These are phyloP conservation scores for Hormiphora californensis DNA, from an alignment of 37 sponge, comb jelly and placozoan species.

Conservation along the genomic window DNA sequence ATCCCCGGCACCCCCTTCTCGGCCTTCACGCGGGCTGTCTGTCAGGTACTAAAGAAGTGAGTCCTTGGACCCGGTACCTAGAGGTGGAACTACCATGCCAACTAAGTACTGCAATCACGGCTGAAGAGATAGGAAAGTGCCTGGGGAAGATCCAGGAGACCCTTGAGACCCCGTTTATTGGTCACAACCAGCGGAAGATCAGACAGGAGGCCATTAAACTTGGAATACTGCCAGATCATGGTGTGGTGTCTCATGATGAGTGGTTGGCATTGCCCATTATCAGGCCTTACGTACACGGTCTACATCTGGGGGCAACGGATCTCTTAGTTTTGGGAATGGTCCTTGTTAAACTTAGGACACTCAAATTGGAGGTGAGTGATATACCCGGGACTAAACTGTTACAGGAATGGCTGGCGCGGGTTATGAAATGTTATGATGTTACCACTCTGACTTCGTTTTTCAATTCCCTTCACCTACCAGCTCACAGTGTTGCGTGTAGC, in stretches of 20 bases:
- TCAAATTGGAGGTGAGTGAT: not conserved
- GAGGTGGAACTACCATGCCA: not conserved
- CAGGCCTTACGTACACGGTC: slow-evolving; percentile 23
- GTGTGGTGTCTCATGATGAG: not conserved
- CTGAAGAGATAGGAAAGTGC: not conserved
- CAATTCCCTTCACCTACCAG: no score
- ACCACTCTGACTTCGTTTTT: no score
- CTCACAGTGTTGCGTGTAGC: no score
- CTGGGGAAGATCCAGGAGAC: not conserved
- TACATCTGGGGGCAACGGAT: slow-evolving; percentile 5
- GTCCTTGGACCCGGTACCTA: not conserved
- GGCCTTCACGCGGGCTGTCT: slow-evolving; percentile 16
- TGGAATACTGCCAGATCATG: slow-evolving; percentile 21
- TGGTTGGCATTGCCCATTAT: not conserved
- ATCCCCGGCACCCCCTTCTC: not conserved
- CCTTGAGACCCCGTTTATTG: slow-evolving; percentile 1
- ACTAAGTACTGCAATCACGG: not conserved
- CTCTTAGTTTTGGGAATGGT: not conserved
- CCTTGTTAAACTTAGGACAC: not conserved
- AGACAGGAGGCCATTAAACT: slow-evolving; percentile 20
- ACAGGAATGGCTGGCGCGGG: not conserved
- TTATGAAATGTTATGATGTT: no score
- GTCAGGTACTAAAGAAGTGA: slow-evolving; percentile 43
- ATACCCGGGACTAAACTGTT: not conserved
- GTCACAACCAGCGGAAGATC: slow-evolving; percentile 1